These are phyloP conservation scores for Chascanopsetta lugubris DNA, from an alignment of 2,113 vertebrate species.

Conservation along the genomic window DNA sequence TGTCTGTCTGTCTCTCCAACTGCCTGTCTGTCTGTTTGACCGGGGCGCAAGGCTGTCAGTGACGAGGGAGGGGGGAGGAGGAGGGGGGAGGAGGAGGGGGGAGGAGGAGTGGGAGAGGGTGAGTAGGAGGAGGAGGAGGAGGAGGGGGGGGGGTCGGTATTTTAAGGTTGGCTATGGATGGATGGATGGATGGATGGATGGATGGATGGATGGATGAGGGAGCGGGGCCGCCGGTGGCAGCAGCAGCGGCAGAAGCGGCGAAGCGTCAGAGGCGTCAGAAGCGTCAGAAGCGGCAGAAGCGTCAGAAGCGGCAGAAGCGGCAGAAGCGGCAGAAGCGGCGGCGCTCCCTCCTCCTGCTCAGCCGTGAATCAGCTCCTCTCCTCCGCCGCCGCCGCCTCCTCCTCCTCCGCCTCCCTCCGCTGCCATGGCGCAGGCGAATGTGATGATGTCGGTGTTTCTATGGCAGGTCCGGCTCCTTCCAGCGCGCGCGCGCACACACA, in stretches of 20 bases:
- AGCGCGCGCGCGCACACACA: no score
- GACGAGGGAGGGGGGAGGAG: slow-evolving; percentile 48
- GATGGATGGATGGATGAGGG: slow-evolving; percentile 59
- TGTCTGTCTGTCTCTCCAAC: slow-evolving; percentile 74
- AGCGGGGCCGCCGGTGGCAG: slow-evolving; percentile 42
- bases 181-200: no score
- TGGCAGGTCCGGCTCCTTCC: not conserved
- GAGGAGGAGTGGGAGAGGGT: not conserved
- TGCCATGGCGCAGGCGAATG: slow-evolving; percentile 61
- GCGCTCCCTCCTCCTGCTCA: slow-evolving; percentile 67
- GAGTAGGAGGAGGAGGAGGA: slow-evolving; percentile 3
- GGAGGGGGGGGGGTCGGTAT: slow-evolving; percentile 47
- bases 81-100: not conserved
- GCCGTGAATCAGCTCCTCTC: slow-evolving; percentile 74
- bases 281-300: no score
- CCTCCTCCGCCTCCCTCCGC: slow-evolving; percentile 50
- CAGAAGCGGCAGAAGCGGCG: no score
- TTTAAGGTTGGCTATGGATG: slow-evolving; percentile 76
- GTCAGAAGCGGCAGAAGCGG: no score
- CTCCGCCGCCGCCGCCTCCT: slow-evolving; percentile 58
- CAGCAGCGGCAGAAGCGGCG: no score
- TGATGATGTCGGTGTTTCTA: slow-evolving; percentile 14
- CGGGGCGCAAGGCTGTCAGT: slow-evolving; percentile 76
- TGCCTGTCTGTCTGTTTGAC: slow-evolving; percentile 72
- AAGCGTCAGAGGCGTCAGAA: no score